A percentile compares a stretch with the other conserved stretches of the same genome.
Conservation (phyloP, 2,797 vertebrate species). For the Clarias pachynema region DNA sequence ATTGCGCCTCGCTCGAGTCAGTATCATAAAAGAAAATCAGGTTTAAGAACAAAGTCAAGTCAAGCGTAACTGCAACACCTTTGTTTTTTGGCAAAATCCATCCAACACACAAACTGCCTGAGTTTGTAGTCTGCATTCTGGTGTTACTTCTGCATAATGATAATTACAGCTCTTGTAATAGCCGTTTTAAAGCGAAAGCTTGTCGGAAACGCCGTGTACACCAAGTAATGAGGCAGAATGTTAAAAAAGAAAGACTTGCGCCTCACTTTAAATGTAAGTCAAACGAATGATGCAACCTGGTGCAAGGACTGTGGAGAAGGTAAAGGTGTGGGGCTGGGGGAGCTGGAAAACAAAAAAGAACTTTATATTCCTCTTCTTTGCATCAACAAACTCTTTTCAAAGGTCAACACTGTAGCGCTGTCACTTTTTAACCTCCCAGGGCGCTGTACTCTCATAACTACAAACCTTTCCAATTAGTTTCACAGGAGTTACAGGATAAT, state of each 20-base stretch:
- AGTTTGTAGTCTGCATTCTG: not conserved
- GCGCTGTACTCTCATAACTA: not conserved
- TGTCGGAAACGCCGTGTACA: not conserved
- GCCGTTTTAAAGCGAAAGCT: not conserved
- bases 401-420: not conserved
- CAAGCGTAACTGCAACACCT: not conserved
- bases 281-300: constrained; percentile 42
- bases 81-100: not conserved
- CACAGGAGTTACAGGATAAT: not conserved
- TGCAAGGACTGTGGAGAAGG: constrained; percentile 8
- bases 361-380: not conserved
- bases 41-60: not conserved
- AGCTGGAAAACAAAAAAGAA: not conserved
- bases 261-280: constrained; percentile 29
- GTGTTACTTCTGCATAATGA: not conserved
- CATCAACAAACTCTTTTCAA: constrained; percentile 12
- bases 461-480: not conserved
- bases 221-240: not conserved
- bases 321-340: not conserved
- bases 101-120: not conserved
- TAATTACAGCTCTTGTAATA: not conserved
- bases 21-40: not conserved
- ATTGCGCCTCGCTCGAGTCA: not conserved
- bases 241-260: not conserved
- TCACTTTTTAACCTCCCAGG: not conserved